Conservation (phyloP, 1,140 invertebrate species). For the Cydia amplana region DNA sequence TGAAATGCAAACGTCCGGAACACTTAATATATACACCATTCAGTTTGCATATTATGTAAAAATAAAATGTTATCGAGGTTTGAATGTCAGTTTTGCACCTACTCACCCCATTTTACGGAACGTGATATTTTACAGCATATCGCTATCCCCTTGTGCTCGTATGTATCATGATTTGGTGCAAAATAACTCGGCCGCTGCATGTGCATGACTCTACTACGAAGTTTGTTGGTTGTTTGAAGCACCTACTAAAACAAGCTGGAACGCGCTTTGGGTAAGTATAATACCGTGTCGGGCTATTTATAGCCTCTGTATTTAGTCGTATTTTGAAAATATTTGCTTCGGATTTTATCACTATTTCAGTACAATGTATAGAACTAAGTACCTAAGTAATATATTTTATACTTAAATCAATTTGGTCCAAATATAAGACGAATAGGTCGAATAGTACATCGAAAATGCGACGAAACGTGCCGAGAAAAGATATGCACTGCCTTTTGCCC, state of each 20-base stretch:
- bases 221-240: constrained; percentile 26
- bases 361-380: too few species aligned
- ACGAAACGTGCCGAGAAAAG: too few species aligned
- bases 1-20: too few species aligned
- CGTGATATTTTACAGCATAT: constrained; percentile 26
- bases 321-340: not conserved
- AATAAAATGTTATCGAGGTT: too few species aligned
- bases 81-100: too few species aligned
- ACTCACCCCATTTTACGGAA: too few species aligned
- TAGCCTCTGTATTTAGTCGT: not conserved
- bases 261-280: constrained; percentile 18
- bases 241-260: constrained; percentile 31
- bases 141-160: not conserved
- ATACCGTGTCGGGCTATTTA: constrained; percentile 1
- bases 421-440: too few species aligned
- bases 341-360: not conserved
- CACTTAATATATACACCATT: too few species aligned
- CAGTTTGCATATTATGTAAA: too few species aligned
- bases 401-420: too few species aligned
- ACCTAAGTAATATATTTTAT: not conserved
- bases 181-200: constrained; percentile 26
- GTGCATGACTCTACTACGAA: constrained; percentile 20
- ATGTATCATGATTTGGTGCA: constrained; percentile 18
- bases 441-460: too few species aligned
- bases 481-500: too few species aligned